Base-by-base conservation (phyloP, 2,113 vertebrate species). In the Brachionichthys hirsutus region DNA sequence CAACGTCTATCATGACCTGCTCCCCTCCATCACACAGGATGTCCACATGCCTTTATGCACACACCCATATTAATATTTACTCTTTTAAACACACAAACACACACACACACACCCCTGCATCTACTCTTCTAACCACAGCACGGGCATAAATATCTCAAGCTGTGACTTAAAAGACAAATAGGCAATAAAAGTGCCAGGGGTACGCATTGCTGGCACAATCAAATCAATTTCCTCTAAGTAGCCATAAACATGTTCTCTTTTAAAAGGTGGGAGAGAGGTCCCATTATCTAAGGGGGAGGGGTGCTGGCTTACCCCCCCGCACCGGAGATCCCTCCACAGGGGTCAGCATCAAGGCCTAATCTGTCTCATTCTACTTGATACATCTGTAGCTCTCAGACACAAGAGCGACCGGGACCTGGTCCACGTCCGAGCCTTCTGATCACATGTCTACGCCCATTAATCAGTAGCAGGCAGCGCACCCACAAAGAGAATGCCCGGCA, bases 161-260 rank as follows among this genome's bases (percentile, higher is more conserved):
- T 85, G 86, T 88, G 91, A 91, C 89, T 90, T 79, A 75, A 78
- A 86, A 92, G 91, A 93, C 91, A 92, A 92, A 92, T 90, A 87
- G 93, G 84, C 94, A 93, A 97, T 97, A 97, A 97, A 98, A 97
- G 93, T 95, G 94, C 94, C 93, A 92, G 87, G 91, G 92, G 93
- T 90, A 93, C 92, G 93, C 61, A 82, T 95, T 92, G 94, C 93
- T 92, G 93, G 93, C 91, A 90, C 94, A 94, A 94, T 95, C 94
- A 96, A 94, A 97, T 98, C 95, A 95, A 96, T 98, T 96, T 94
- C 92, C 92, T 94, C 91, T 97, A 96, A 97, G 94, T 95, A 96
- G 93, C 92, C 94, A 96, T 98, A 96, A 98, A 97, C 94, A 94
- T 95, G 95, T 95, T 97, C 93, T 92, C 93, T 93, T 94, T 94